Evolutionary conservation across 2,888 invertebrate genomes (phyloP).

Genomic region (Ramazzottius varieornatus): DNA sequence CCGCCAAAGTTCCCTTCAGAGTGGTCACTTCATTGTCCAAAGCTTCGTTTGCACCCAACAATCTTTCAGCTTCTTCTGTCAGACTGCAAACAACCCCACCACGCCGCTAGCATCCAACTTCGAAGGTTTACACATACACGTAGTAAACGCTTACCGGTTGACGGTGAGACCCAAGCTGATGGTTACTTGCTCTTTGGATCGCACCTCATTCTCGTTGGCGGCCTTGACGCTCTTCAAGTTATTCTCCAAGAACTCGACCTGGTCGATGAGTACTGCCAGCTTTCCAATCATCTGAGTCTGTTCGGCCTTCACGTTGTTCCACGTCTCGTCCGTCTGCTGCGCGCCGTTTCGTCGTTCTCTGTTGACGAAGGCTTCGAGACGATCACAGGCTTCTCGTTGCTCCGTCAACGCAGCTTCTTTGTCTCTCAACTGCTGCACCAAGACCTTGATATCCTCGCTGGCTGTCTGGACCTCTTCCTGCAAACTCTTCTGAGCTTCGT

Average conservation of each 20-base stretch:
- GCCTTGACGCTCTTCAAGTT: not conserved
- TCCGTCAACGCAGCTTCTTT: not conserved
- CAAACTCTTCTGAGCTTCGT: not conserved
- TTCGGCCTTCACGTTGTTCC: not conserved
- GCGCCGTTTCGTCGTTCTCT: not conserved
- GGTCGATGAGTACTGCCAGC: not conserved
- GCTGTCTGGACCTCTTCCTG: not conserved
- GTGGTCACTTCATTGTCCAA: not conserved
- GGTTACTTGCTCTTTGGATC: not conserved
- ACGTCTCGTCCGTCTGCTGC: not conserved
- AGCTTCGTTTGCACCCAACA: not conserved
- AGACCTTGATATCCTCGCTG: no score
- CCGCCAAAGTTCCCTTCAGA: not conserved
- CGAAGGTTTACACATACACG: not conserved
- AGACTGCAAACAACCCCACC: not conserved
- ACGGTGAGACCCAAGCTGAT: not conserved
- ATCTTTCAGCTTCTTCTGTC: not conserved
- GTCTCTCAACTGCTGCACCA: not conserved
- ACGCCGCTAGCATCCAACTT: not conserved
- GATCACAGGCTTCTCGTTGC: not conserved
- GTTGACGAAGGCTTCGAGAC: not conserved
- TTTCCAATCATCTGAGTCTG: not conserved
- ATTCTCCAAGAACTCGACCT: not conserved
- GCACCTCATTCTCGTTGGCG: not conserved
- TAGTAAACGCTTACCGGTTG: not conserved